Base-by-base conservation (phyloP, 1,140 invertebrate genomes). In the Thaumetopoea pityocampa region DNA sequence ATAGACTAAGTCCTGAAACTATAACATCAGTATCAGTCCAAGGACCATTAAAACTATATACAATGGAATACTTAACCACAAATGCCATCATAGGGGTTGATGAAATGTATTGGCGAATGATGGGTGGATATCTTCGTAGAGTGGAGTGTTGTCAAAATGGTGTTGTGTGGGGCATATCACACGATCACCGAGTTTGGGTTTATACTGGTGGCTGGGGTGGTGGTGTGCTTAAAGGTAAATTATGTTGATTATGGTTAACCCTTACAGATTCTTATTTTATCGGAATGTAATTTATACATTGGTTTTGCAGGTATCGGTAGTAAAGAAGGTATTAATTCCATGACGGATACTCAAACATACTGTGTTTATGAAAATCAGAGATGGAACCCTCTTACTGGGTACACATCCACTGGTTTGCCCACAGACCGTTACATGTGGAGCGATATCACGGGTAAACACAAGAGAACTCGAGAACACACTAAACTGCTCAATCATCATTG, bases 341-440 rank as follows among this genome's bases (percentile, higher is more conserved):
- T 96, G 92, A 88, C 89, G 9, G 94, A 96, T 71, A 92, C 91
- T 4, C 92, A 94, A 67, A 92, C 90, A 61, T 94, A 94, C 73
- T 92, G 92, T 67, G 92, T 96, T 3, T 98, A 97, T 78, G 96
- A 98, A 86, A 97, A 97, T 72, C 95, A 98, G 80, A 87, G 95
- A 29, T 98, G 96, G 96, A 97, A 96, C 89, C 94, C 88, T 3
- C 86, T 97, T 1, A 92, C 93, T 44, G 95, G 96, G 8, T 97
- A 96, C 65, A 94, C 93, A 1, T 89, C 91, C 4, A 90, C 92
- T 65, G 92, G 94, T 14, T 82, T 97, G 29, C 95, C 95, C 12
- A 96, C 95, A 1, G 95, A 97, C 84, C 85, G 94, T 9, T 91
- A 92, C 49, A 93, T 93, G 91, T 97, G 96, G 95, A 96, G 94